Evolutionary conservation across 2,888 invertebrate species (phyloP).

Genomic region (Carcina quercana): DNA sequence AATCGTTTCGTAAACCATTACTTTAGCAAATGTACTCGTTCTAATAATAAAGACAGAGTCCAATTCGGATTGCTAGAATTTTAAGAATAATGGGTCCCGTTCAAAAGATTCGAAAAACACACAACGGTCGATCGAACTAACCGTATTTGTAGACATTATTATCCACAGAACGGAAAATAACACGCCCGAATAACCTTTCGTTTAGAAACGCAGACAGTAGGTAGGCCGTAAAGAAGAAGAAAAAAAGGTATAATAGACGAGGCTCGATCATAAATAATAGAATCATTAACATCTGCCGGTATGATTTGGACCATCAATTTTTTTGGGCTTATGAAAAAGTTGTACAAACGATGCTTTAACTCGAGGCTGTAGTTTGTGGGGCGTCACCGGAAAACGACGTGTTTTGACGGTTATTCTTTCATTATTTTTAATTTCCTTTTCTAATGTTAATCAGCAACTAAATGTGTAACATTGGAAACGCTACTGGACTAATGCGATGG

Average conservation of each 20-base stretch:
- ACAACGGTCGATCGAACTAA: background rate
- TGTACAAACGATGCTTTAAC: conserved; percentile 26
- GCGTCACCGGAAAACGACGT: conserved; percentile 50
- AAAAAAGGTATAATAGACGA: conserved; percentile 42
- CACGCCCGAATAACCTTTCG: conserved; percentile 30
- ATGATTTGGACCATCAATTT: conserved; percentile 61
- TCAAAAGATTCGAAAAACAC: background rate
- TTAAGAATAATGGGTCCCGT: background rate
- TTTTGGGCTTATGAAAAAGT: conserved; percentile 41
- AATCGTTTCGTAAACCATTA: too few relatives aligned
- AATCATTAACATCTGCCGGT: conserved; percentile 72
- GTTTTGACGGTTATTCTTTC: conserved; percentile 57
- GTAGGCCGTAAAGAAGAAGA: conserved; percentile 27
- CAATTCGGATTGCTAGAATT: too few relatives aligned
- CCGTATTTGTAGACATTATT: conserved; percentile 20
- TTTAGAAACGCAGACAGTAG: conserved; percentile 25
- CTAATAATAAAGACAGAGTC: too few relatives aligned
- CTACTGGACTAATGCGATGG: too few relatives aligned
- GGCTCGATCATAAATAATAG: conserved; percentile 66
- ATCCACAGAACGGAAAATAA: conserved; percentile 33
- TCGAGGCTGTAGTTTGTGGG: conserved; percentile 27
- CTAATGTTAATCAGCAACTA: too few relatives aligned
- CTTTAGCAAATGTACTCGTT: too few relatives aligned
- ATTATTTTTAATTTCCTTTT: conserved; percentile 34
- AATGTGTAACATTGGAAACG: too few relatives aligned